phyloP scores from a whole-genome alignment of 2,113 vertebrate genomes.

The Leptosomus discolor region DNA sequence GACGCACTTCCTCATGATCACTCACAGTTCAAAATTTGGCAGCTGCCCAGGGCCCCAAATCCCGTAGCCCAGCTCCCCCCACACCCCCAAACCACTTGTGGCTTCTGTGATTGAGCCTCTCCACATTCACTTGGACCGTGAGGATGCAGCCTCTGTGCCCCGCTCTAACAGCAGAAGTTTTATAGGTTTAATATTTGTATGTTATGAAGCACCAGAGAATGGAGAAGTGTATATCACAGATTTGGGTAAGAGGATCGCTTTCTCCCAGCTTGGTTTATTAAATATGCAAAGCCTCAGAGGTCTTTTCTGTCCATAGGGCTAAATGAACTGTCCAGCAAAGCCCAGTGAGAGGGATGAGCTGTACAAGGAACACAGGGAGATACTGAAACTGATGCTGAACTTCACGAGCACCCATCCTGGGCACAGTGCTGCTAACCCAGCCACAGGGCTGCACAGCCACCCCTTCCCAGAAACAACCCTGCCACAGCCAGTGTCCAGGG shows the following conservation, averaged over 20 bases:
- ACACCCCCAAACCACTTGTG: neutral
- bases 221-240: neutral
- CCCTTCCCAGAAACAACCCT: neutral
- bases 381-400: accelerated
- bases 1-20: neutral
- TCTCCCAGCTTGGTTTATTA: neutral
- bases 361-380: accelerated
- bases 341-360: neutral
- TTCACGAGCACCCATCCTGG: neutral
- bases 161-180: neutral
- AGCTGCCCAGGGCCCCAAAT: neutral
- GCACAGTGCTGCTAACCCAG: neutral
- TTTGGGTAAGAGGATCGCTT: neutral
- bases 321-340: neutral
- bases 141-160: neutral
- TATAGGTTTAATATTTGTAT: slow-evolving; percentile 27
- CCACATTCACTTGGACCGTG: accelerated
- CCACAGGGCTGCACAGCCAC: neutral
- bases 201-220: neutral
- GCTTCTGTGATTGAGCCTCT: neutral
- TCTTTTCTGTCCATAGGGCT: neutral
- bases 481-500: neutral
- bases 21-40: neutral
- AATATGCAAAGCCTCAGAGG: neutral
- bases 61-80: neutral